Percentiles rank a stretch among this genome's conserved stretches.
These are phyloP conservation scores for Linurgus olivaceus DNA, from an alignment of 2,797 vertebrate genomes.

Conservation along the genomic window DNA sequence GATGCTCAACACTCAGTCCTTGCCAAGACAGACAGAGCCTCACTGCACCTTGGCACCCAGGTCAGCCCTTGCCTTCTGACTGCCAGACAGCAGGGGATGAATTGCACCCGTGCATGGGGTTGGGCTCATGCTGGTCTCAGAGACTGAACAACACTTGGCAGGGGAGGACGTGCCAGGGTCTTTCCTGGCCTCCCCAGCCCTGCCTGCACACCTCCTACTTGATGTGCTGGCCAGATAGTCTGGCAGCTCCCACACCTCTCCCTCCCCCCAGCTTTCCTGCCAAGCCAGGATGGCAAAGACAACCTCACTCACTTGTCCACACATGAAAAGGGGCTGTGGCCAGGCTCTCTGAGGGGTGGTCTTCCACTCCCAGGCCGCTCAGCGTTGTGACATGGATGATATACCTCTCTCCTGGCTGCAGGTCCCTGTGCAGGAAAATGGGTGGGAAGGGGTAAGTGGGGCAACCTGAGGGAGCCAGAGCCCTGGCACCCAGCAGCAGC, in stretches of 20 bases:
- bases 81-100: background rate
- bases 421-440: conserved; percentile 74
- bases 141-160: background rate
- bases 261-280: background rate
- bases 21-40: background rate
- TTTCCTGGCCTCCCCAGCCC: background rate
- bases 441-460: background rate
- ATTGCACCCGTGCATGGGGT: background rate
- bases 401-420: conserved; percentile 89
- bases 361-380: conserved; percentile 83
- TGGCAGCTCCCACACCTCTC: background rate
- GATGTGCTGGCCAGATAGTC: background rate
- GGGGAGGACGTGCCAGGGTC: too few relatives aligned
- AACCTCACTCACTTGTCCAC: conserved; percentile 89
- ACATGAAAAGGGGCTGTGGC: conserved; percentile 82
- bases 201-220: background rate
- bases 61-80: background rate
- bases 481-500: background rate
- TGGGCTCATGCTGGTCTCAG: background rate
- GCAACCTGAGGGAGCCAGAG: background rate
- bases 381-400: conserved; percentile 84
- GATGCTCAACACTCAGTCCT: accelerated
- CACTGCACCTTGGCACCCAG: background rate
- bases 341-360: conserved; percentile 86
- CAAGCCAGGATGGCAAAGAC: background rate